phyloP scores from a whole-genome alignment of 2,888 invertebrate genomes.

The Endomychus coccineus region DNA sequence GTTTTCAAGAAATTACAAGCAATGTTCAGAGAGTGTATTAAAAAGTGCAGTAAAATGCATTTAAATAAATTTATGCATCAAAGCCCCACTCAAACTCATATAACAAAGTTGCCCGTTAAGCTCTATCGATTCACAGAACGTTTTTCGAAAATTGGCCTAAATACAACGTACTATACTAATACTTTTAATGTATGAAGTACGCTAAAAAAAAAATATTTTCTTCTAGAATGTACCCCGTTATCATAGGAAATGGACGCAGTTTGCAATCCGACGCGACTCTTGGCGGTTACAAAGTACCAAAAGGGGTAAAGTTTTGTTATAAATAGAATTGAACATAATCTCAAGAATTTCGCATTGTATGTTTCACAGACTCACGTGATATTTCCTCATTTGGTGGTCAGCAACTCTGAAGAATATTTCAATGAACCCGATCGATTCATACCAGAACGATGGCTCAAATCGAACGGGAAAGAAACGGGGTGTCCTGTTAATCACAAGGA shows the following conservation, averaged over 20 bases:
- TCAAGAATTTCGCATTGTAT: not conserved
- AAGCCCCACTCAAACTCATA: too few relatives aligned
- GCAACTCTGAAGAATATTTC: slow-evolving; percentile 65
- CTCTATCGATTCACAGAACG: too few relatives aligned
- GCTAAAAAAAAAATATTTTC: slow-evolving; percentile 2
- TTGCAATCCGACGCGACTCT: slow-evolving; percentile 67
- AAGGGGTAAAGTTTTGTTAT: slow-evolving; percentile 54
- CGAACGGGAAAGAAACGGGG: slow-evolving; percentile 42
- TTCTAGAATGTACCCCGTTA: slow-evolving; percentile 70
- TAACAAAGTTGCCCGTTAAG: too few relatives aligned
- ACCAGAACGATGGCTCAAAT: slow-evolving; percentile 74
- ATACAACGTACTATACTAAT: too few relatives aligned
- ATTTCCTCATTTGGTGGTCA: slow-evolving; percentile 70
- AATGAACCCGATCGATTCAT: slow-evolving; percentile 60
- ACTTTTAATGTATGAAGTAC: too few relatives aligned
- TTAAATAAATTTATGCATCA: too few relatives aligned
- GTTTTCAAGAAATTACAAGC: too few relatives aligned
- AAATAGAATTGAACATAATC: not conserved
- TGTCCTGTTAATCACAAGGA: slow-evolving; percentile 43
- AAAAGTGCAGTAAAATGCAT: too few relatives aligned
- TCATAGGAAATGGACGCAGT: slow-evolving; percentile 71
- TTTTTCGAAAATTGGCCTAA: too few relatives aligned
- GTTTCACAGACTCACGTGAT: slow-evolving; percentile 65
- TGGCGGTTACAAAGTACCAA: slow-evolving; percentile 71
- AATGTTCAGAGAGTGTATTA: too few relatives aligned